Conservation (phyloP, 2,113 vertebrate species). For the Miniopterus natalensis region DNA sequence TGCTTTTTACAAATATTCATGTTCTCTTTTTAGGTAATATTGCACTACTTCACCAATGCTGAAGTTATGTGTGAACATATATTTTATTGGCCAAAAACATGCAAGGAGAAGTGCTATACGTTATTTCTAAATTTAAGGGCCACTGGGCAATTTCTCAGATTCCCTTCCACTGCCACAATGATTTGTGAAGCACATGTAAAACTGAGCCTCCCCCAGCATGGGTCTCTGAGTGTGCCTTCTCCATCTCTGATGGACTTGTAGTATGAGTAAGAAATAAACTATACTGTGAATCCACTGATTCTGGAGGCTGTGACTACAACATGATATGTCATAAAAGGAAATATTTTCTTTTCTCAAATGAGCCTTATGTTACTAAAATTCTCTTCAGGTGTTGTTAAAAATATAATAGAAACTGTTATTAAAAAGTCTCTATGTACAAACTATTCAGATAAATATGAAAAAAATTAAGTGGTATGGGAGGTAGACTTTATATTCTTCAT, state of each 20-base stretch:
- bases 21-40: not conserved
- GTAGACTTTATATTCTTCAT: slow-evolving; percentile 34
- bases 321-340: not conserved
- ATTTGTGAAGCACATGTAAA: slow-evolving; percentile 3
- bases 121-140: not conserved
- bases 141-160: not conserved
- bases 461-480: not conserved
- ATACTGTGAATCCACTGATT: not conserved
- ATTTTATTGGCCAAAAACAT: not conserved
- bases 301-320: not conserved
- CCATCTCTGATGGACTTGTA: not conserved
- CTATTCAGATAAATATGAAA: not conserved
- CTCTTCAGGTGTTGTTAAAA: not conserved
- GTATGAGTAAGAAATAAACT: not conserved
- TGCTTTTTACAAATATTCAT: not conserved
- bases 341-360: slow-evolving; percentile 33
- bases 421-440: not conserved
- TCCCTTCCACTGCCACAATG: not conserved
- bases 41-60: not conserved
- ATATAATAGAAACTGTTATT: not conserved
- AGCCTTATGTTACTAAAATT: not conserved
- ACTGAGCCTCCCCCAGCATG: not conserved
- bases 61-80: not conserved
- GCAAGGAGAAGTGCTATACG: not conserved
- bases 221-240: not conserved